Evolutionary conservation across 2,113 vertebrate genomes (phyloP).

Genomic region (Dicrurus megarhynchus): DNA sequence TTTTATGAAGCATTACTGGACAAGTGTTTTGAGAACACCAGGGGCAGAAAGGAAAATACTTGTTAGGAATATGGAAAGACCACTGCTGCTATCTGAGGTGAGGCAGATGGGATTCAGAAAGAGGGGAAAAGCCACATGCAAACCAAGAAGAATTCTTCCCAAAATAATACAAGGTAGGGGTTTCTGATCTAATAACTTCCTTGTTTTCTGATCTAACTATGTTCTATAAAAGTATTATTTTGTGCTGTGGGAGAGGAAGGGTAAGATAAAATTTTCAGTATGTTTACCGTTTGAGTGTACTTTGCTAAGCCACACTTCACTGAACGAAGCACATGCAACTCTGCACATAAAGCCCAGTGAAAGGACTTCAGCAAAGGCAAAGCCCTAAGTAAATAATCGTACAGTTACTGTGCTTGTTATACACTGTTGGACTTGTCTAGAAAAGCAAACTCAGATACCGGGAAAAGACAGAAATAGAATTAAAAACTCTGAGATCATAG

Average conservation of each 20-base stretch:
- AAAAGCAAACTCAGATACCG: neutral
- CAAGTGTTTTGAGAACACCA: neutral
- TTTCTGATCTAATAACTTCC: neutral
- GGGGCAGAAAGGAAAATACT: neutral
- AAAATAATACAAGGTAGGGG: neutral
- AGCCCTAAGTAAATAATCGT: slow-evolving; percentile 13
- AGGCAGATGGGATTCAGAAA: neutral
- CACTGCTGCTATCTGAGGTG: neutral
- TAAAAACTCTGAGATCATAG: neutral
- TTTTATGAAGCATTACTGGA: neutral
- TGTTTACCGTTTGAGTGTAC: neutral
- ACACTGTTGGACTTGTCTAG: neutral
- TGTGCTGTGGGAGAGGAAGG: neutral
- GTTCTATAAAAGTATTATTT: neutral
- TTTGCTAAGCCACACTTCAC: neutral
- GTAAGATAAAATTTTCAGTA: neutral
- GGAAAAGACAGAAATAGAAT: neutral
- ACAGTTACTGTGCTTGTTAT: neutral
- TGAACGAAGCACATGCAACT: neutral
- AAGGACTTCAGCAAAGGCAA: slow-evolving; percentile 18
- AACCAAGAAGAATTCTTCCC: neutral
- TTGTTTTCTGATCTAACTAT: neutral
- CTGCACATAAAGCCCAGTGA: neutral
- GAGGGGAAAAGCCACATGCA: neutral
- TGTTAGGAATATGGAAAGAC: neutral